Conservation (phyloP, 2,797 vertebrate species). For the Petrocephalus sullivani region DNA sequence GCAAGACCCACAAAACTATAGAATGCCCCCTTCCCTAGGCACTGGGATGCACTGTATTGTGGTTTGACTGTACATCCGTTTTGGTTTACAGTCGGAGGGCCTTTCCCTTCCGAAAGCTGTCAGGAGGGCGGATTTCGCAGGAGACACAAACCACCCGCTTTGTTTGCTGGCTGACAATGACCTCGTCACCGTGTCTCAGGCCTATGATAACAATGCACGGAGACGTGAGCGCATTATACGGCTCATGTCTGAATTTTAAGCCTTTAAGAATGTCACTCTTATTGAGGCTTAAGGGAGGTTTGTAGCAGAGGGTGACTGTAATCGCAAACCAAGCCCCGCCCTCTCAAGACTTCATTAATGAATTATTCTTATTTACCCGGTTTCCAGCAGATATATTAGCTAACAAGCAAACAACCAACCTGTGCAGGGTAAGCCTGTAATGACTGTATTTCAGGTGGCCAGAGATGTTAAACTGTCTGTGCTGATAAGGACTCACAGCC, state of each 20-base stretch:
- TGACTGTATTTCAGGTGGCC: background rate
- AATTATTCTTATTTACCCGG: background rate
- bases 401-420: background rate
- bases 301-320: background rate
- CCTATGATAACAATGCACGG: background rate
- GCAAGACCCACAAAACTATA: background rate
- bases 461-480: background rate
- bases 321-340: background rate
- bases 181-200: background rate
- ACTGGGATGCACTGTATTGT: background rate
- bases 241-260: background rate
- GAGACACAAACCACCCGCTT: slow-evolving; percentile 21
- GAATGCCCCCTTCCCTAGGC: background rate
- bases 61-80: background rate
- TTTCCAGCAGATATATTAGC: background rate
- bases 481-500: background rate
- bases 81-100: background rate
- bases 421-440: background rate
- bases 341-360: background rate
- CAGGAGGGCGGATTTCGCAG: background rate
- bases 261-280: background rate
- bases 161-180: background rate
- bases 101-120: background rate
- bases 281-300: background rate
- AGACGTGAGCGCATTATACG: background rate